Base-by-base conservation (phyloP, 2,113 vertebrate species). In the Mesitornis unicolor region DNA sequence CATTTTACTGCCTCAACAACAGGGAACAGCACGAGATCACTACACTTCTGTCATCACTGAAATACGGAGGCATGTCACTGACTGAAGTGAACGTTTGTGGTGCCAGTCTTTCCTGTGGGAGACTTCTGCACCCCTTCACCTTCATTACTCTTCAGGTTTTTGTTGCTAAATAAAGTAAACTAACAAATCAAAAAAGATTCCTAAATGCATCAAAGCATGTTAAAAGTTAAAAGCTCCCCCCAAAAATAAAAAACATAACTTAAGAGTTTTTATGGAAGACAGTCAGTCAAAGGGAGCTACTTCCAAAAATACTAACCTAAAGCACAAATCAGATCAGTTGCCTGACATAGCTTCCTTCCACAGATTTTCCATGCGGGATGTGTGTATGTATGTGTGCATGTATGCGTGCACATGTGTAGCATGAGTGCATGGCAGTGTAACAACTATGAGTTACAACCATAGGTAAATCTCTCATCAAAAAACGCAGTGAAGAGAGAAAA, bases 401-500 rank as follows among this genome's bases (percentile, higher is more conserved):
- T 31, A n/a, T 29, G 26, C 20, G 42, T 1, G 0, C 6, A 10
- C 54, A 29, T 2, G 1, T 43, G 54, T 45, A 64, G 11, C 0
- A 0, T 8, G 13, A 82, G 28, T 38, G 10, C 38, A 38, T 8
- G 40, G n/a, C n/a, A 78, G 45, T 26, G 11, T 47, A 89, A 92
- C 60, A 87, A 14, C 36, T 33, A 15, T 3, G 14, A 60, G 28
- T 70, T 89, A 84, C 57, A 75, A 31, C 64, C 16, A 33, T 5
- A 84, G 77, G 68, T 85, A 91, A 95, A 65, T 45, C 83, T 40
- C 84, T 82, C 20, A 89, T 81, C 56, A 98, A 95, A 92, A n/a
- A 96, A 56, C 56, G 8, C 31, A 80, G 51, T 18, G 61, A 97
- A 93, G 54, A 73, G 63, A 83, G 54, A 93, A 95, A 92, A 82